These are phyloP conservation scores for Andrena haemorrhoa DNA, from an alignment of 2,888 invertebrate species.

Conservation along the genomic window DNA sequence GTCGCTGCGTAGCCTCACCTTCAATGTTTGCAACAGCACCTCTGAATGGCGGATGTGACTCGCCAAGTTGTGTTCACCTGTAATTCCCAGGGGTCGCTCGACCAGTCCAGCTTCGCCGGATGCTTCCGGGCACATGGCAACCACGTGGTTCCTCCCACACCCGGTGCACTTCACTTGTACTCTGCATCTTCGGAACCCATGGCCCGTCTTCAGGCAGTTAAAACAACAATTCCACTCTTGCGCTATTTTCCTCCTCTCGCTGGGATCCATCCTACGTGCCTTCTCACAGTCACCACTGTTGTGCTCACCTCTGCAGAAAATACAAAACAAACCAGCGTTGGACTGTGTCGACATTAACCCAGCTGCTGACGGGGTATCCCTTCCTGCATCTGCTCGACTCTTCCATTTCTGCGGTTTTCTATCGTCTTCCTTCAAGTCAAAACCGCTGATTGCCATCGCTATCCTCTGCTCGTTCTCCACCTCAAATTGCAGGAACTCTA, in stretches of 20 bases:
- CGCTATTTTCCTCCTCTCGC: conserved; percentile 44
- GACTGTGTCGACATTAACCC: too few relatives aligned
- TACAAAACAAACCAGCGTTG: too few relatives aligned
- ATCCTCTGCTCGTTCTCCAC: conserved; percentile 62
- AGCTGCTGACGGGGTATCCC: too few relatives aligned
- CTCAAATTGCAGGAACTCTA: conserved; percentile 60
- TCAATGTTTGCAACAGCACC: conserved; percentile 31
- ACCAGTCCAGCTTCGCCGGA: too few relatives aligned
- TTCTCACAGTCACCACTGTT: conserved; percentile 57
- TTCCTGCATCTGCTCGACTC: background rate
- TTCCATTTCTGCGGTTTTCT: background rate
- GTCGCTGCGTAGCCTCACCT: conserved; percentile 11
- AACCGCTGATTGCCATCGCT: conserved; percentile 44
- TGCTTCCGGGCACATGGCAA: conserved; percentile 61
- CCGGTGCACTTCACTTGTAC: conserved; percentile 60
- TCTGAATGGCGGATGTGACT: background rate
- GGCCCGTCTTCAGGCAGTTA: conserved; percentile 66
- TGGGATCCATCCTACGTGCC: conserved; percentile 55
- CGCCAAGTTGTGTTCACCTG: conserved; percentile 1
- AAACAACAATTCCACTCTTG: conserved; percentile 66
- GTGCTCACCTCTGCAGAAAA: conserved; percentile 16
- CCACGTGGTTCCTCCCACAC: conserved; percentile 62
- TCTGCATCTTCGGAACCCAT: conserved; percentile 61
- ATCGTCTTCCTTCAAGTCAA: background rate
- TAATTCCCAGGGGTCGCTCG: too few relatives aligned